A percentile compares a stretch with the other conserved stretches of the same genome.
Evolutionary conservation across 1,140 invertebrate species (phyloP).

Genomic region (Ceratosolen solmsi): DNA sequence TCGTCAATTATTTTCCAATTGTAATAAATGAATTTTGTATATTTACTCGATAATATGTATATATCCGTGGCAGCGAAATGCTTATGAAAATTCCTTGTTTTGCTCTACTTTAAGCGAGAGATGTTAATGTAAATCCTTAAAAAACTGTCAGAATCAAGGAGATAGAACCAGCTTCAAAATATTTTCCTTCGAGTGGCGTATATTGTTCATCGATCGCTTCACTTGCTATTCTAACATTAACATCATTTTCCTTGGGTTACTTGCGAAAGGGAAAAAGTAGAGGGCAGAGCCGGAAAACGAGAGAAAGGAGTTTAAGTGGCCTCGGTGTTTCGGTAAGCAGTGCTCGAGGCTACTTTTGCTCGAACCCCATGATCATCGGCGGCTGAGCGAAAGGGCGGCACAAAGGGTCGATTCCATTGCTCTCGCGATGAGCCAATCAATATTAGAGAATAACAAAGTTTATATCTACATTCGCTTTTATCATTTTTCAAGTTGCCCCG

Average conservation of each 20-base stretch:
- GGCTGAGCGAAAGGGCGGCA: neutral
- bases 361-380: neutral
- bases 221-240: neutral
- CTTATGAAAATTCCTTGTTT: too few relatives aligned
- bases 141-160: too few relatives aligned
- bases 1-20: too few relatives aligned
- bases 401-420: conserved; percentile 13
- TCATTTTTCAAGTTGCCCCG: conserved; percentile 7
- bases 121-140: too few relatives aligned
- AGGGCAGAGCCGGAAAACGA: neutral
- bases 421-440: conserved; percentile 26
- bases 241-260: neutral
- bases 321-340: neutral
- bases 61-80: too few relatives aligned
- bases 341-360: conserved; percentile 14
- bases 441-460: conserved; percentile 36
- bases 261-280: too few relatives aligned
- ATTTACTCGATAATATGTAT: too few relatives aligned
- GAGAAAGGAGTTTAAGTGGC: conserved; percentile 6
- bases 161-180: too few relatives aligned
- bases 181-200: neutral
- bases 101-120: too few relatives aligned
- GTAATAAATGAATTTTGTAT: too few relatives aligned
- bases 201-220: neutral
- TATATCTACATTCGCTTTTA: conserved; percentile 23